phyloP scores from a whole-genome alignment of 2,113 vertebrate species.

The Phoxinus phoxinus region DNA sequence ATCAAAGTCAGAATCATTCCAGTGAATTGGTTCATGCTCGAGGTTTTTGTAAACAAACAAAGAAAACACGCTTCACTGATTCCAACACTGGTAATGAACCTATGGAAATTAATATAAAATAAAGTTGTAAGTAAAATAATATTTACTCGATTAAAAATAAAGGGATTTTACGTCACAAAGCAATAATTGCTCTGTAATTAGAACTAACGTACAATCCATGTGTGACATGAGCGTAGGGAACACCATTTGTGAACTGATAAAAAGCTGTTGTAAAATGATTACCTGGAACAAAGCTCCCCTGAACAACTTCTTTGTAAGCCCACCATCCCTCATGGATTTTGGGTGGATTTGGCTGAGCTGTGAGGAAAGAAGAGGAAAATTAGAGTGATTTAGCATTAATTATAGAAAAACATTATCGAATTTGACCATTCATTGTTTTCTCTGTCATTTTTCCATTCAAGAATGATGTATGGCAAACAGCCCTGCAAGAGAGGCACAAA shows the following conservation, averaged over 20 bases:
- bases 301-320: conserved; percentile 99
- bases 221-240: not conserved
- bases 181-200: not conserved
- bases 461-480: conserved; percentile 45
- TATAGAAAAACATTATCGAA: conserved; percentile 33
- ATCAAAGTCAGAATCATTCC: conserved; percentile 10
- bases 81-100: not conserved
- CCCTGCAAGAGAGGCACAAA: conserved; percentile 23
- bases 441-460: conserved; percentile 36
- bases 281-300: conserved; percentile 99
- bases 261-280: conserved; percentile 61
- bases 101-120: not conserved
- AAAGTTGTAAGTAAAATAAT: not conserved
- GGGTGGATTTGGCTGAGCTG: conserved; percentile 95
- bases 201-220: not conserved
- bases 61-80: not conserved
- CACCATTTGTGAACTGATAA: not conserved
- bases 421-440: not conserved
- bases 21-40: not conserved
- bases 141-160: not conserved
- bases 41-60: not conserved
- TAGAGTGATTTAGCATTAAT: conserved; percentile 42
- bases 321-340: conserved; percentile 99
- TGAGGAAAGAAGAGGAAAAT: conserved; percentile 56
- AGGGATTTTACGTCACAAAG: not conserved